Evolutionary conservation across 2,797 vertebrate genomes (phyloP).

Genomic region (Menidia menidia): DNA sequence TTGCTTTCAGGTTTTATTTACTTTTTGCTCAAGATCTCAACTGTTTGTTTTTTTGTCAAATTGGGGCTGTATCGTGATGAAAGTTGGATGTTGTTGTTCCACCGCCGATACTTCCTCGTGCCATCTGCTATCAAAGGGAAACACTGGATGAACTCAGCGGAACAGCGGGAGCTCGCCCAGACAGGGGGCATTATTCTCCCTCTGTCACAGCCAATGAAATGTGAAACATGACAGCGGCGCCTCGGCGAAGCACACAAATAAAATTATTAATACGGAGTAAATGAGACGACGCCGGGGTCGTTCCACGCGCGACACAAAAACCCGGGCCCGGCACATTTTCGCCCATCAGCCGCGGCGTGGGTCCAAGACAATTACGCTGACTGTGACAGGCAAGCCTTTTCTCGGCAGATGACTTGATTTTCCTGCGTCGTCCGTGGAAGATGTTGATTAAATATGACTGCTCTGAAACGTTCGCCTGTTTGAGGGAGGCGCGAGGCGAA

Average conservation of each 20-base stretch:
- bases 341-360: slow-evolving; percentile 62
- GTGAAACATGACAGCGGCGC: slow-evolving; percentile 58
- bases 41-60: no score
- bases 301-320: slow-evolving; percentile 51
- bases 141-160: slow-evolving; percentile 36
- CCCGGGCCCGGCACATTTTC: slow-evolving; percentile 59
- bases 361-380: slow-evolving; percentile 72
- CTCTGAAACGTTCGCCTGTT: slow-evolving; percentile 61
- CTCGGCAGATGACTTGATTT: slow-evolving; percentile 54
- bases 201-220: slow-evolving; percentile 67
- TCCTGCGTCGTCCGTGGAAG: slow-evolving; percentile 69
- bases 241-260: slow-evolving; percentile 39
- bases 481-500: slow-evolving; percentile 33
- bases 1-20: no score
- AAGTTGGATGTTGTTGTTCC: slow-evolving; percentile 63
- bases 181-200: slow-evolving; percentile 49
- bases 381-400: slow-evolving; percentile 66
- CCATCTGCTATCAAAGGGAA: slow-evolving; percentile 63
- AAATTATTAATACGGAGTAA: slow-evolving; percentile 51
- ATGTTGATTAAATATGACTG: slow-evolving; percentile 83
- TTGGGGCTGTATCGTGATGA: slow-evolving; percentile 27
- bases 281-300: slow-evolving; percentile 40
- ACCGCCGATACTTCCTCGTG: slow-evolving; percentile 51
- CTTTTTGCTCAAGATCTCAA: no score
- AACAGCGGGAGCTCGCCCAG: slow-evolving; percentile 53